Conservation (phyloP, 1,140 invertebrate genomes). For the Brachionus koreanus region DNA sequence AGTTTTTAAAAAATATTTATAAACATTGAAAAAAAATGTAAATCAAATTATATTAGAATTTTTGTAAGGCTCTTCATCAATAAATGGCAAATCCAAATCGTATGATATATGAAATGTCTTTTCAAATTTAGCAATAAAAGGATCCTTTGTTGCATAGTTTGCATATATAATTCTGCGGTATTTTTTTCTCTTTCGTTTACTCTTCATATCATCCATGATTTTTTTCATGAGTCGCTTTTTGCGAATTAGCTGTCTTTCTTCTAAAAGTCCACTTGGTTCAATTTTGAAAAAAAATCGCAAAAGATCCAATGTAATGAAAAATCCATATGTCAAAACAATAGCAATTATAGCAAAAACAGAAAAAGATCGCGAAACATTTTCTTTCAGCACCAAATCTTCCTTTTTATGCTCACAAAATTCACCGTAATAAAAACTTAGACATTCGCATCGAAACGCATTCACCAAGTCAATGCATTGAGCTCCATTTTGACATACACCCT, state of each 20-base stretch:
- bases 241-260: slow-evolving; percentile 24
- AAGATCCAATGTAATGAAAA: slow-evolving; percentile 29
- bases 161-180: slow-evolving; percentile 31
- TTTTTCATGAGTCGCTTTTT: slow-evolving; percentile 14
- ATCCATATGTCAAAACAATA: slow-evolving; percentile 17
- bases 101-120: slow-evolving; percentile 38
- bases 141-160: slow-evolving; percentile 2
- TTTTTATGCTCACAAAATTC: slow-evolving; percentile 13
- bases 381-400: background rate
- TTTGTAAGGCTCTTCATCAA: background rate
- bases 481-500: slow-evolving; percentile 7
- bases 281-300: slow-evolving; percentile 35
- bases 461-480: slow-evolving; percentile 1
- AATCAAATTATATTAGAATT: background rate
- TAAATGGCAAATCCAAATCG: slow-evolving; percentile 34
- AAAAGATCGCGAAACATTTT: slow-evolving; percentile 39
- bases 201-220: slow-evolving; percentile 40
- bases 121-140: slow-evolving; percentile 29
- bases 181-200: slow-evolving; percentile 17
- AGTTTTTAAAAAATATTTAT: background rate
- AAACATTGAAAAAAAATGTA: background rate
- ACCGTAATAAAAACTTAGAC: slow-evolving; percentile 27
- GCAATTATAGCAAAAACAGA: slow-evolving; percentile 24
- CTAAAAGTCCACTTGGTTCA: slow-evolving; percentile 18
- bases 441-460: background rate